Evolutionary conservation across 2,888 invertebrate species (phyloP).

Genomic region (Rhagium mordax): DNA sequence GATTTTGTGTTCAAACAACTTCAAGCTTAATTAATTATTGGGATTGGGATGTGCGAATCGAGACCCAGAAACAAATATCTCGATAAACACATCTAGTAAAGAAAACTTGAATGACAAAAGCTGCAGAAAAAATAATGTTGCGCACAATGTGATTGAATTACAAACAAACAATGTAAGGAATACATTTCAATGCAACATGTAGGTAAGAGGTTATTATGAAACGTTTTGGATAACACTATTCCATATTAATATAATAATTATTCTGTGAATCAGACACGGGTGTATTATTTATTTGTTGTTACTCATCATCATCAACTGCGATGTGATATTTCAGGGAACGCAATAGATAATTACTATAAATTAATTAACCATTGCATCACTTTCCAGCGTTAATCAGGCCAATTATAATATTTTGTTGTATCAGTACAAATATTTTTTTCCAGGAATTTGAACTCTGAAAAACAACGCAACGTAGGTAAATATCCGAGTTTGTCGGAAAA

Average conservation of each 20-base stretch:
- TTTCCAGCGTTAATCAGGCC: constrained; percentile 25
- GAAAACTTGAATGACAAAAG: constrained; percentile 18
- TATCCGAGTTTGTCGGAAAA: constrained; percentile 7
- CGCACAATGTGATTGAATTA: background rate
- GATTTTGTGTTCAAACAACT: constrained; percentile 20
- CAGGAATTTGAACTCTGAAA: constrained; percentile 20
- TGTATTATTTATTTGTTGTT: constrained; percentile 19
- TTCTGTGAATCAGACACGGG: constrained; percentile 24
- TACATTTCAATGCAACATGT: background rate
- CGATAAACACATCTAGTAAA: constrained; percentile 32
- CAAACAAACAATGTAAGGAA: background rate
- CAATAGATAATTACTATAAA: constrained; percentile 49
- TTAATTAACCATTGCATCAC: constrained; percentile 55
- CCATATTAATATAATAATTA: constrained; percentile 13
- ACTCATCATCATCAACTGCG: constrained; percentile 32
- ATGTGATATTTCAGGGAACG: constrained; percentile 48
- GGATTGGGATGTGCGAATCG: constrained; percentile 36
- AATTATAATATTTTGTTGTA: constrained; percentile 23
- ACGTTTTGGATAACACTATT: background rate
- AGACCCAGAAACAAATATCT: constrained; percentile 45
- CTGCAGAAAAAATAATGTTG: constrained; percentile 6
- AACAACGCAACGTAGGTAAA: constrained; percentile 19
- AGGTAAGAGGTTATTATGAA: background rate
- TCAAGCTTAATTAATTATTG: constrained; percentile 20
- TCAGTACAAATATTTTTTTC: constrained; percentile 18